Base-by-base conservation (phyloP, 2,888 invertebrate species). In the Azorinus chamasolen region DNA sequence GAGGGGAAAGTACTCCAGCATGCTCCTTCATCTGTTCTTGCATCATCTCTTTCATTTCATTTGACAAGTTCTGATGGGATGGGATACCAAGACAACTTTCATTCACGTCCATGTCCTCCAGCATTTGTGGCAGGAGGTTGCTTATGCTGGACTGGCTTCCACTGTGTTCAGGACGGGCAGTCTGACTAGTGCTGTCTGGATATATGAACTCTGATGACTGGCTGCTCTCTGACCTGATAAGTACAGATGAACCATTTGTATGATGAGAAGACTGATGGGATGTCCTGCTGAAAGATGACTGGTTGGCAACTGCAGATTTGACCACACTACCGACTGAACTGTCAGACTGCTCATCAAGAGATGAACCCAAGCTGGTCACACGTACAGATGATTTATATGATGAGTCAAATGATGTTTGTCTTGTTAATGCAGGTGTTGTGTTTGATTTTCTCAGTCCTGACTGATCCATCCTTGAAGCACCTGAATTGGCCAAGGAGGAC, bases 21-120 rank as follows among this genome's bases (percentile, higher is more conserved):
- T 73, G 72, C 25, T 71, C 72, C 46, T 75, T 81, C 74, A 81
- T 77, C 37, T 81, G 81, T 65, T 86, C 86, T 50, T 86, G 84
- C 77, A 84, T 81, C 82, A 83, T 83, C 61, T 86, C 86, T 68
- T 83, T 79, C 82, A 86, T 83, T 71, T 86, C 86, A 71, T 86
- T 86, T 20, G 84, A 84, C 66, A 86, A 74, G 61, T 86, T 86
- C 55, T 86, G 86, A 70, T 86, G 86, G 12, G 86, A 77, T 6
- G 84, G 82, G 48, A 86, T 75, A 48, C 86, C 86, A 48, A 86
- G 72, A 69, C 86, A 86, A 51, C 86, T 86, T 57, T 86, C 86
- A 77, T 86, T 86, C 16, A 83, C 76, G 50, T 86, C 86, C 73
- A 86, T 84, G 32, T 86, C 86, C 53, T 84, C 82, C 37, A 83